Evolutionary conservation across 2,888 invertebrate species (phyloP).

Genomic region (Drosophila hamatofila): DNA sequence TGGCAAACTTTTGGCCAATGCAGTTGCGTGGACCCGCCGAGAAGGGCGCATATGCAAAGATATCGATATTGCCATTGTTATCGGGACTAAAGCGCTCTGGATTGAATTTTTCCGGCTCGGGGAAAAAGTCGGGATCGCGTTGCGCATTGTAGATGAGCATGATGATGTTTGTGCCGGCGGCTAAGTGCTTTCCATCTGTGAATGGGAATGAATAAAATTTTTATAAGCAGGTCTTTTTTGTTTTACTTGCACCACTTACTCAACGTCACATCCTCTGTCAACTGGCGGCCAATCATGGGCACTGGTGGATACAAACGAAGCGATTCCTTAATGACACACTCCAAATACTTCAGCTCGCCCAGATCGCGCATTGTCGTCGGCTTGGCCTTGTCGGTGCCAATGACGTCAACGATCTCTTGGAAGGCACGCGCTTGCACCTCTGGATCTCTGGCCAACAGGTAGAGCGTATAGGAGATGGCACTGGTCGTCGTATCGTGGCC

Average conservation of each 20-base stretch:
- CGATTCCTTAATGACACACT: slow-evolving; percentile 89
- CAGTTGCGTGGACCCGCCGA: slow-evolving; percentile 84
- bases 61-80: slow-evolving; percentile 82
- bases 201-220: background rate
- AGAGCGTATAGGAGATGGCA: slow-evolving; percentile 79
- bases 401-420: slow-evolving; percentile 76
- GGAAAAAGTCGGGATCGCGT: slow-evolving; percentile 78
- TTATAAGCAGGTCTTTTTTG: too few species aligned
- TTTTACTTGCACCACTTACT: slow-evolving; percentile 83
- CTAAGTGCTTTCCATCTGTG: slow-evolving; percentile 78
- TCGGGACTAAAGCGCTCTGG: slow-evolving; percentile 81
- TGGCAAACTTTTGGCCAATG: slow-evolving; percentile 84
- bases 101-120: slow-evolving; percentile 78
- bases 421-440: slow-evolving; percentile 77
- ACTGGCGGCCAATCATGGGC: slow-evolving; percentile 87
- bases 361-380: slow-evolving; percentile 71
- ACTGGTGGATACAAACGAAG: slow-evolving; percentile 89
- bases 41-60: slow-evolving; percentile 82
- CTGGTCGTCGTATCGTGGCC: slow-evolving; percentile 84
- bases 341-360: slow-evolving; percentile 85
- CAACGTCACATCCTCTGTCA: slow-evolving; percentile 86
- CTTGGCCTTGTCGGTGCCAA: slow-evolving; percentile 72
- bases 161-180: slow-evolving; percentile 71
- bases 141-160: slow-evolving; percentile 75
- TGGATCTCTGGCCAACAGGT: slow-evolving; percentile 80